Conservation (phyloP, 2,888 invertebrate species). For the Melieria omissa region DNA sequence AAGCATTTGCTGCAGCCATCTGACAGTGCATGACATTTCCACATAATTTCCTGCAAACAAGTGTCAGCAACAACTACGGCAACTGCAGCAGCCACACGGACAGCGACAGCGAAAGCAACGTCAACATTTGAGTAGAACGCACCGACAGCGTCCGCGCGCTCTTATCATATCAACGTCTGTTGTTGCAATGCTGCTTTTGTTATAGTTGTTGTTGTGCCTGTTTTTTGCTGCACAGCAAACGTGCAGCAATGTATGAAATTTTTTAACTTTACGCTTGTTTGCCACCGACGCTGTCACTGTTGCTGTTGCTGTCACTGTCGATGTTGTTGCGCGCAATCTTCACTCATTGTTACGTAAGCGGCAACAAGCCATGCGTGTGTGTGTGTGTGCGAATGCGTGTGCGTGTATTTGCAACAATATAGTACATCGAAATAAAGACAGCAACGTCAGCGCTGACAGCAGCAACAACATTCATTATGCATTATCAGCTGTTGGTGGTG, state of each 20-base stretch:
- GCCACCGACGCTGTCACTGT: neutral
- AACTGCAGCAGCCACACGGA: neutral
- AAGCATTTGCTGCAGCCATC: no score
- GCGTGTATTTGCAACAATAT: neutral
- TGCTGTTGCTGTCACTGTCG: neutral
- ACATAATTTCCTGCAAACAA: conserved; percentile 16
- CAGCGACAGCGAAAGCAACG: neutral
- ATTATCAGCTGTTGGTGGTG: conserved; percentile 10
- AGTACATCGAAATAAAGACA: neutral
- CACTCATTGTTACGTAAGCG: neutral
- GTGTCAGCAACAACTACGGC: conserved; percentile 10
- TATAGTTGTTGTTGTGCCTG: no score
- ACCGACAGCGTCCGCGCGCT: neutral
- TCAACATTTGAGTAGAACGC: neutral
- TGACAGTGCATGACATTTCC: conserved; percentile 4
- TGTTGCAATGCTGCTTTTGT: neutral
- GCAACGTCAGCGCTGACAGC: conserved; percentile 15
- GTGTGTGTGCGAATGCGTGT: neutral
- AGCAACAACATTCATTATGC: conserved; percentile 16
- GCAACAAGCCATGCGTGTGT: neutral
- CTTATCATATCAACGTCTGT: neutral
- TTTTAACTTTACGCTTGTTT: conserved; percentile 15
- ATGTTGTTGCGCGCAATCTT: neutral
- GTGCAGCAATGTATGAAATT: neutral
- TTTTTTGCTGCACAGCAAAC: no score